Base-by-base conservation (phyloP, 2,797 vertebrate species). In the Leptatherina wallacei region DNA sequence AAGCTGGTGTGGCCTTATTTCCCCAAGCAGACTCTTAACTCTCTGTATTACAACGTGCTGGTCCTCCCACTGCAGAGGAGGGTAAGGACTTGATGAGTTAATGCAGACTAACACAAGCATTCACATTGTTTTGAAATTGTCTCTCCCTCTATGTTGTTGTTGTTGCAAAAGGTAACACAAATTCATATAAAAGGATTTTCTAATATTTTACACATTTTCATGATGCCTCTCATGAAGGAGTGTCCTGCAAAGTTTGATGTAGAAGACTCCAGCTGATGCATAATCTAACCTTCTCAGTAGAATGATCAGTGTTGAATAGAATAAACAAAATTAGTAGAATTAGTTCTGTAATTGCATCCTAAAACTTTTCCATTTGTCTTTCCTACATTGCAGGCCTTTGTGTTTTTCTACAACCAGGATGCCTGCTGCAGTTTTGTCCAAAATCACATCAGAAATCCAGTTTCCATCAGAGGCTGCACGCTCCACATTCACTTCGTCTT, bases 1-100 rank as follows among this genome's bases (percentile, higher is more conserved):
- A 92, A 87, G 69, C 89, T 97, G 20, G 93, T 94, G 9, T 94
- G 92, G 86, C 89, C 86, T 0, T 95, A 95, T 69, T 93, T 96
- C 27, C 86, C 90, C 6, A 60, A 87, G 6, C 51, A 51, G 33
- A 61, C 13, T 30, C 73, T 88, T 6, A 55, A 44, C 4, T 36
- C 51, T 14, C 30, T 83, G 2, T 77, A 73, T 79, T 88, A 90
- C 85, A 84, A 75, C 4, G 38, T 91, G 54, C 3, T 36, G 0
- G 79, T 89, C 1, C 71, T 91, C 1, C 20, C 82, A 0, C 76
- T 90, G 30, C 90, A 92, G 82, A 83, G 71, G 57, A 83, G 90
- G 90, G 91, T 92, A 3, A 87, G 80, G 16, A 71, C n/a, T 33
- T 22, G 22, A 40, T 40, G 14, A 40, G 14, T 22, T 9, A 16